Evolutionary conservation across 2,888 invertebrate species (phyloP), one percentile per base, ranked within the genome.

Genomic region (Neelides folsomi): DNA sequence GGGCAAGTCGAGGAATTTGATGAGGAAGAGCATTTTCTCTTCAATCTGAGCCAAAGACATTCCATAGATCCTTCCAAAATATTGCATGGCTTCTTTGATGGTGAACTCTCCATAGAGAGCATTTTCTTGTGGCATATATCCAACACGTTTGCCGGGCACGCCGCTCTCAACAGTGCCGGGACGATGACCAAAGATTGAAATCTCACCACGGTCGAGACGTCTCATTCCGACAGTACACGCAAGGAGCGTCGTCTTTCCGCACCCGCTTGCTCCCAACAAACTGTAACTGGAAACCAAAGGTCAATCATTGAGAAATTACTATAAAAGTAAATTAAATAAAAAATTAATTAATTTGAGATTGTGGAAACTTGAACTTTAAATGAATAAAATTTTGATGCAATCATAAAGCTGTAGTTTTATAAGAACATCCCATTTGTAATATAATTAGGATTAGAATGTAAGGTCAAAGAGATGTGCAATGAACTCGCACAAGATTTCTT

Each of bases 121-220:
- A 53, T 87, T 88, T 73, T 90, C 89, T 77, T 86, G 86, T 0
- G 94, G 94, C 94, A 94, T 94, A 73, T 93, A 94, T 47, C 94
- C 94, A n/a, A 94, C 90, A 20, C 87, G 78, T 68, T 86, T 86
- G 9, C 94, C 94, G 1, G 94, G 94, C 13, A 90, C 87, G 6
- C 86, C 87, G 6, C 86, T 88, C 1, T 85, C 89, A 68, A 79
- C 80, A 1, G 87, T 83, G 2, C 90, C 93, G 0, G 93, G 94
- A 66, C 81, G 82, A 18, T 87, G 86, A 0, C 93, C 93, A 49
- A 94, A 78, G 37, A 93, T 90, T 75, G 82, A 83, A 63, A 93
- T 84, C 69, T 86, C 84, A 4, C 94, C 94, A 2, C 81, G 79
- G 72, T 92, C 86, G 48, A 92, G 74, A 65, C 83, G 78, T 66